A percentile compares a stretch with the other conserved stretches of the same genome.
Evolutionary conservation across 2,888 invertebrate genomes (phyloP).

Genomic region (Coelopa pilipes): DNA sequence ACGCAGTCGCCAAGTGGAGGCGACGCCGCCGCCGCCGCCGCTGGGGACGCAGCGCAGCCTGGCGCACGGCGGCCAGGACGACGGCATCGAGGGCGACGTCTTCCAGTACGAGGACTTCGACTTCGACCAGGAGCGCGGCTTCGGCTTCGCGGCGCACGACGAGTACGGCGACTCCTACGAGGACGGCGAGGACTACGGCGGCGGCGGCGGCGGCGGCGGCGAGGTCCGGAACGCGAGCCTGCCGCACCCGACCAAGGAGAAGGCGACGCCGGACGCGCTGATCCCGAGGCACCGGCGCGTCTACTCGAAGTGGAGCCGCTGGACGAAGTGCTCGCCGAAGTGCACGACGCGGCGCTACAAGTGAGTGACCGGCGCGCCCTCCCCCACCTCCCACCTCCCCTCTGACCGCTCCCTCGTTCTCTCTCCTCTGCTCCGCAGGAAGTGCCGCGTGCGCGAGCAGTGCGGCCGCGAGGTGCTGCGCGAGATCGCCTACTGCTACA

Average conservation of each 20-base stretch:
- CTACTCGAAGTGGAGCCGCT: slow-evolving; percentile 83
- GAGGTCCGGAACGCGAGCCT: slow-evolving; percentile 51
- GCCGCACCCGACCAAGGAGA: slow-evolving; percentile 50
- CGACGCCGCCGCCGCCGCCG: no score
- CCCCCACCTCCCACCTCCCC: background rate
- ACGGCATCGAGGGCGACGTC: slow-evolving; percentile 55
- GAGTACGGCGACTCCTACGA: slow-evolving; percentile 52
- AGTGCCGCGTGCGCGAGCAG: slow-evolving; percentile 77
- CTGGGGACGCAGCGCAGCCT: slow-evolving; percentile 44
- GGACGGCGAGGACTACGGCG: slow-evolving; percentile 48
- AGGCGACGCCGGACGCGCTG: slow-evolving; percentile 58
- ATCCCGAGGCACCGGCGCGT: slow-evolving; percentile 65
- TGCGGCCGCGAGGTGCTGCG: slow-evolving; percentile 82
- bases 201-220: slow-evolving; percentile 53
- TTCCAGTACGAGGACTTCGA: slow-evolving; percentile 64
- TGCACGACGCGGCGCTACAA: slow-evolving; percentile 84
- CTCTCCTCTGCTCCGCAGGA: slow-evolving; percentile 67
- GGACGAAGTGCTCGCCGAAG: slow-evolving; percentile 82
- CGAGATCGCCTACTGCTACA: slow-evolving; percentile 87
- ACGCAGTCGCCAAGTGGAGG: slow-evolving; percentile 17
- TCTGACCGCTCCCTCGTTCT: background rate
- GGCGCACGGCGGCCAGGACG: slow-evolving; percentile 21
- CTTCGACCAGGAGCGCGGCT: slow-evolving; percentile 36
- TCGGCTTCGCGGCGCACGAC: slow-evolving; percentile 34
- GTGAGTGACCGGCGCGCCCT: slow-evolving; percentile 63